Conservation (phyloP, 1,140 invertebrate genomes). For the Acromyrmex echinatior region DNA sequence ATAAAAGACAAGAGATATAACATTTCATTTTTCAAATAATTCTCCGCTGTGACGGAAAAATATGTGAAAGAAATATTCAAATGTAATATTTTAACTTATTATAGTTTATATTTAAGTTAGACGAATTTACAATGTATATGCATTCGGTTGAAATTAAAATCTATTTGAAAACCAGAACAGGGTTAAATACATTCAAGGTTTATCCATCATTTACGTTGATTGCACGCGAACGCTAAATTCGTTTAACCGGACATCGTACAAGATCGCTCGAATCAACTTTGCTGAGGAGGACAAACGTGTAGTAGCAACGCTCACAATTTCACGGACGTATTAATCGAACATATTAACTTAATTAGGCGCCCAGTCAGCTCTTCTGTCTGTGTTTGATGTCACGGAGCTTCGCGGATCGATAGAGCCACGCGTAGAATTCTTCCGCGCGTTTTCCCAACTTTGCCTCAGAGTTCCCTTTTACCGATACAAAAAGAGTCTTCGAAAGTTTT, state of each 20-base stretch:
- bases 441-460: conserved; percentile 21
- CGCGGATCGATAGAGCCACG: conserved; percentile 46
- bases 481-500: conserved; percentile 41
- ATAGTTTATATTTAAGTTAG: too few species aligned
- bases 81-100: not conserved
- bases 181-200: conserved; percentile 56
- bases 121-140: not conserved
- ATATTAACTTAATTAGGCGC: conserved; percentile 72
- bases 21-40: conserved; percentile 9
- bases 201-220: conserved; percentile 40
- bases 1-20: not conserved
- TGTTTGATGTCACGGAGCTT: conserved; percentile 35
- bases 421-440: conserved; percentile 40
- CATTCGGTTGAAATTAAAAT: conserved; percentile 31
- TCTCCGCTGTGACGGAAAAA: not conserved
- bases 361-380: conserved; percentile 15
- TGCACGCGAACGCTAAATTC: conserved; percentile 42
- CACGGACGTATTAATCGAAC: conserved; percentile 71
- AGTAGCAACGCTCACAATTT: conserved; percentile 39
- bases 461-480: conserved; percentile 37
- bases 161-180: conserved; percentile 40
- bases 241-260: not conserved
- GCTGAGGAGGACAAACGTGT: not conserved
- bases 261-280: conserved; percentile 35
- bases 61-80: not conserved